phyloP scores from a whole-genome alignment of 2,797 vertebrate genomes.

The Lepilemur septentrionalis region DNA sequence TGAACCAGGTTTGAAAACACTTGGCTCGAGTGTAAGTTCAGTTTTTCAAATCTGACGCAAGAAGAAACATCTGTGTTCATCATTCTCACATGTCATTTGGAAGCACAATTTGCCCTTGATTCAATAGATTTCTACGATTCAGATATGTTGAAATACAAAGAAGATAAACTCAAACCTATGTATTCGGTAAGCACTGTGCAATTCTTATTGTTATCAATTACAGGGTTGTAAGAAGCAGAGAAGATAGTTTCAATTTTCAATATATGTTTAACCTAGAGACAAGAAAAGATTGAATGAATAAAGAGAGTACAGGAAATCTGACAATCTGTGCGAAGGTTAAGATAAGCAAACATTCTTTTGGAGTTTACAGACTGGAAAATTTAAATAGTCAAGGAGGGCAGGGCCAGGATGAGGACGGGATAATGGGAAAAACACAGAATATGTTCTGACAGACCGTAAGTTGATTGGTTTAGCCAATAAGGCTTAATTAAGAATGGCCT shows the following conservation, averaged over 20 bases:
- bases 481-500: conserved; percentile 28
- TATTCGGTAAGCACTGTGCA: not conserved
- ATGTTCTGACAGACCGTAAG: not conserved
- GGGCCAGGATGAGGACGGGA: not conserved
- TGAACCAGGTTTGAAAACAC: conserved; percentile 4
- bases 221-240: not conserved
- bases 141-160: not conserved
- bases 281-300: not conserved
- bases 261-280: not conserved
- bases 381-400: not conserved
- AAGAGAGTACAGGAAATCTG: not conserved
- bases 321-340: not conserved
- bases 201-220: not conserved
- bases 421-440: not conserved
- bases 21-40: not conserved
- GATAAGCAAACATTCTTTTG: conserved; percentile 3
- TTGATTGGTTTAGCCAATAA: not conserved
- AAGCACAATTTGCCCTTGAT: not conserved
- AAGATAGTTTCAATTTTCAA: not conserved
- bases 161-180: not conserved
- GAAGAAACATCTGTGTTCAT: not conserved
- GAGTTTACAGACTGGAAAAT: not conserved
- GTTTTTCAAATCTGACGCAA: conserved; percentile 21
- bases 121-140: conserved; percentile 8
- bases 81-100: conserved; percentile 11